Evolutionary conservation across 2,113 vertebrate species (phyloP), one percentile per base, ranked within the genome.

Genomic region (Cinclus cinclus): DNA sequence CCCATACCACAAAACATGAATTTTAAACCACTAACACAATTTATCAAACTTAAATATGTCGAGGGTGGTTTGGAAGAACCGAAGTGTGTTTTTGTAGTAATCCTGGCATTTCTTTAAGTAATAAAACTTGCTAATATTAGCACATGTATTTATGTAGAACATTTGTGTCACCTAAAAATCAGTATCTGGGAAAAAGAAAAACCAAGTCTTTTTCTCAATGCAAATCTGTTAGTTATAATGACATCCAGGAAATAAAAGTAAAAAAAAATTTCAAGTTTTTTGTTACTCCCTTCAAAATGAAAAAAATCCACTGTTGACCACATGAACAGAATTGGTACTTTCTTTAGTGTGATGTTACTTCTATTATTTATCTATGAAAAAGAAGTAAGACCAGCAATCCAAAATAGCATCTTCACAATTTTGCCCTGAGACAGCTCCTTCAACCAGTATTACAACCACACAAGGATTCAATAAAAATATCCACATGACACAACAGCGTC

Each of bases 1-100:
- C 95, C 94, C 94, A 76, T 56, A 87, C 25, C 96, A 88, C 81
- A 92, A 69, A 90, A 63, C 89, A 96, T 96, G 95, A 95, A 89
- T 87, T 96, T 97, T 90, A 92, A 95, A 95, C 68, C 41, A 85
- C 89, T 84, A 90, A 65, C 37, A 47, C 37, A 87, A 90, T 87
- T 92, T 87, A 94, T 87, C 89, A 44, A 92, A 90, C 52, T 69
- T 95, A 87, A 93, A 92, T 81, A 77, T 25, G 58, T 92, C 91
- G 89, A 93, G 39, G 19, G 39, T 73, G 17, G 25, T 49, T 86
- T 79, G 39, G 76, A 85, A 93, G n/a, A 91, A 83, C 6, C 68
- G 39, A 74, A 64, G 15, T 44, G 62, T 11, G 10, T 53, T 46
- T 83, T 71, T 73, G 94, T 74, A 46, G 56, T 39, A 95, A 62